Conservation (phyloP, 2,113 vertebrate species). For the Crotalus helleri region DNA sequence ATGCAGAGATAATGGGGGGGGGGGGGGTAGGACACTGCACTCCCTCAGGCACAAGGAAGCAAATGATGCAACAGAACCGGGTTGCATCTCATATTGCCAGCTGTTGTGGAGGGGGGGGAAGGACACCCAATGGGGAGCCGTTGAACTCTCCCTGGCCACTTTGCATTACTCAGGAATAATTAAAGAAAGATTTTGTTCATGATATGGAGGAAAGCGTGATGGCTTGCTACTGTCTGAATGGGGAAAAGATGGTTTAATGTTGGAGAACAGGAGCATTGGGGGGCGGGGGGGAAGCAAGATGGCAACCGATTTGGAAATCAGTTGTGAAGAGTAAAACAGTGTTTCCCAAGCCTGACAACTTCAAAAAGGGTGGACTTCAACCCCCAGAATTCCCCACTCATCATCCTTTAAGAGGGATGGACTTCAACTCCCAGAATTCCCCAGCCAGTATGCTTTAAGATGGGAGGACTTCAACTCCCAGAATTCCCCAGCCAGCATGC, state of each 20-base stretch:
- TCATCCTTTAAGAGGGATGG: too few species aligned
- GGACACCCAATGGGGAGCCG: too few species aligned
- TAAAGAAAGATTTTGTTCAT: not conserved
- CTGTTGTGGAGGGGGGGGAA: not conserved
- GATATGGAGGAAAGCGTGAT: too few species aligned
- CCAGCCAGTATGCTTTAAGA: too few species aligned
- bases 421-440: too few species aligned
- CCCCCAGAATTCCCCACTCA: too few species aligned
- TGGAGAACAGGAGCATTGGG: not conserved
- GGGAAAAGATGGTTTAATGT: not conserved
- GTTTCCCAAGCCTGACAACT: too few species aligned
- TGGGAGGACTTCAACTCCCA: too few species aligned
- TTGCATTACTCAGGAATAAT: not conserved
- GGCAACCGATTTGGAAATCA: not conserved
- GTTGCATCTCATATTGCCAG: not conserved
- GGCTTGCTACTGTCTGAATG: not conserved
- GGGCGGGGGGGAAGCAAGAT: not conserved
- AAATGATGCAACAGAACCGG: not conserved
- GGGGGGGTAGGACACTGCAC: fast-evolving
- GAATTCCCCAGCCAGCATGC: too few species aligned
- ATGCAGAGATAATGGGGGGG: not conserved
- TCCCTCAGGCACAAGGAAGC: not conserved
- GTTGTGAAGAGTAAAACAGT: not conserved
- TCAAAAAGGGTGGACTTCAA: too few species aligned
- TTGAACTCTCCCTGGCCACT: not conserved